Conservation (phyloP, 2,113 vertebrate genomes). For the Etheostoma cragini region DNA sequence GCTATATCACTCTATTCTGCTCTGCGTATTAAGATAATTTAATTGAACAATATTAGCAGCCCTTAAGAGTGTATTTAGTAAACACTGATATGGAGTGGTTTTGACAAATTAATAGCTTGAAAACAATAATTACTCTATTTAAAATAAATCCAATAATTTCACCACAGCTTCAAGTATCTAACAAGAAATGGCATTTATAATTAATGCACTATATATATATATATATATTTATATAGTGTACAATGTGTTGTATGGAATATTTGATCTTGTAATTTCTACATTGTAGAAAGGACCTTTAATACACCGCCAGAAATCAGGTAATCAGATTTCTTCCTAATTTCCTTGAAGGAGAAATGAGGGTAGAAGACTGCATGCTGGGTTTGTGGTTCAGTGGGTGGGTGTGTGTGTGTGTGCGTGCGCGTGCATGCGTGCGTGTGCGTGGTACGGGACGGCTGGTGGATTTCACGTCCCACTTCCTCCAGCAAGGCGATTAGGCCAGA, state of each 20-base stretch:
- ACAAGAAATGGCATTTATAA: neutral
- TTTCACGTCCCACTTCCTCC: slow-evolving; percentile 84
- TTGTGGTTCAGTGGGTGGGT: slow-evolving; percentile 25
- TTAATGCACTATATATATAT: neutral
- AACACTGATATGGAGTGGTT: neutral
- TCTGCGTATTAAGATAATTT: neutral
- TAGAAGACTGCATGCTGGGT: slow-evolving; percentile 49
- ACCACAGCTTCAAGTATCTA: neutral
- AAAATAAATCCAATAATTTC: neutral
- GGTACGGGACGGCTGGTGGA: slow-evolving; percentile 71
- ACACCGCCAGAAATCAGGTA: neutral
- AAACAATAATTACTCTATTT: neutral
- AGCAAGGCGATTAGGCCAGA: slow-evolving; percentile 81
- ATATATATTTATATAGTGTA: no score
- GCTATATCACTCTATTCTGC: neutral
- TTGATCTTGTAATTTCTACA: neutral
- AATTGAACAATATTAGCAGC: neutral
- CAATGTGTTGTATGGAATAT: neutral
- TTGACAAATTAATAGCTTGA: neutral
- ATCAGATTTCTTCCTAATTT: slow-evolving; percentile 16
- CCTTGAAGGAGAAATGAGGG: slow-evolving; percentile 62
- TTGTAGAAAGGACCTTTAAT: slow-evolving; percentile 6
- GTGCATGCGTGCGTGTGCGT: slow-evolving; percentile 18
- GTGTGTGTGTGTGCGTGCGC: slow-evolving; percentile 16
- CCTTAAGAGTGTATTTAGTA: neutral